Evolutionary conservation across 1,140 invertebrate genomes (phyloP).

Genomic region (honey bee (Apis mellifera)): DNA sequence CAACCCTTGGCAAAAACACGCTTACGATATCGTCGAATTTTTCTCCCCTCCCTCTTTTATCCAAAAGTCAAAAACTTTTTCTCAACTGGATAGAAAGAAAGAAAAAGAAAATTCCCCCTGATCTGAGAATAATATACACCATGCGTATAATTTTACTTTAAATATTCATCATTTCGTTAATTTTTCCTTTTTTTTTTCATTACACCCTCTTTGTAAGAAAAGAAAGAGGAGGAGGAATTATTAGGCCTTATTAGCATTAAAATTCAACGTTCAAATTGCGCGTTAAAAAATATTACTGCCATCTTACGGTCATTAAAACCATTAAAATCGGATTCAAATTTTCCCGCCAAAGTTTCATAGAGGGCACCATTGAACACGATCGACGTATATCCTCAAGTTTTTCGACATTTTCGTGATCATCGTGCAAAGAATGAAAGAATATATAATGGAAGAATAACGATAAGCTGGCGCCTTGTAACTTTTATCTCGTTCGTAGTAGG

Average conservation of each 20-base stretch:
- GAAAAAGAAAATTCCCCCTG: neutral
- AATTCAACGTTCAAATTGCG: slow-evolving; percentile 5
- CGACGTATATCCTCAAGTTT: neutral
- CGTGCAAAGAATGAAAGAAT: neutral
- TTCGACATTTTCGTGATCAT: neutral
- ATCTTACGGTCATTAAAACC: too few species aligned
- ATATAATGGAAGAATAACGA: neutral
- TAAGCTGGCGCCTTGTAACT: neutral
- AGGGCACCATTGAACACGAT: too few species aligned
- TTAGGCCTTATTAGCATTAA: slow-evolving; percentile 2
- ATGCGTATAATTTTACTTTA: slow-evolving; percentile 52
- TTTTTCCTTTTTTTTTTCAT: slow-evolving; percentile 22
- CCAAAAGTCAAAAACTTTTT: neutral
- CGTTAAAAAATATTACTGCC: slow-evolving; percentile 4
- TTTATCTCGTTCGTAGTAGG: slow-evolving; percentile 23
- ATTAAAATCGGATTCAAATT: neutral
- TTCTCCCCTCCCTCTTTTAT: neutral
- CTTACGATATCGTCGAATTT: too few species aligned
- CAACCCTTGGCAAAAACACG: neutral
- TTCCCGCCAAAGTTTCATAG: neutral
- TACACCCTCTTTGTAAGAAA: slow-evolving; percentile 5
- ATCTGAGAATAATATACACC: slow-evolving; percentile 19
- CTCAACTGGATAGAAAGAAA: slow-evolving; percentile 13
- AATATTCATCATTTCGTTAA: slow-evolving; percentile 58
- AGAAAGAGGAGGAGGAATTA: neutral